phyloP scores from a whole-genome alignment of 2,888 invertebrate species.

The Timema cristinae region DNA sequence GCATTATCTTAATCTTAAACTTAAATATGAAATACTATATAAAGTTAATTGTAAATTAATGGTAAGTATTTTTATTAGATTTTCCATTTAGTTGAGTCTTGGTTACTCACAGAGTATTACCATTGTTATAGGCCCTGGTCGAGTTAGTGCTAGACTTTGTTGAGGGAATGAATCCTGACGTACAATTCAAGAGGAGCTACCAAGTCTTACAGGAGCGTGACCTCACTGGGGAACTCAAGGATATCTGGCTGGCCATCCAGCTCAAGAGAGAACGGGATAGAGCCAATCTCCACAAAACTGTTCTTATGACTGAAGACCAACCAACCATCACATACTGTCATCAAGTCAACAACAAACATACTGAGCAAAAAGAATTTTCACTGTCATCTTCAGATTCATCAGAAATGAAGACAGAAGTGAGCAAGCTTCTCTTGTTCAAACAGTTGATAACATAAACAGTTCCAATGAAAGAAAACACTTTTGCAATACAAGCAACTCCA shows the following conservation, averaged over 20 bases:
- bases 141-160: conserved; percentile 67
- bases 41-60: too few relatives aligned
- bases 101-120: not conserved
- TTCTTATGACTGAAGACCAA: too few relatives aligned
- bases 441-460: too few relatives aligned
- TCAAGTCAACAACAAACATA: not conserved
- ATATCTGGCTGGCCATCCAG: conserved; percentile 69
- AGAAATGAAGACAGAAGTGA: conserved; percentile 22
- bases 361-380: conserved; percentile 18
- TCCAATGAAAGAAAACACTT: too few relatives aligned
- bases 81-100: too few relatives aligned
- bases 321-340: too few relatives aligned
- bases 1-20: too few relatives aligned
- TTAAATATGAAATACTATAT: too few relatives aligned
- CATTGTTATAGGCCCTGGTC: conserved; percentile 49
- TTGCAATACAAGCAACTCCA: too few relatives aligned
- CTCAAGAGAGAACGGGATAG: conserved; percentile 52
- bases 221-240: conserved; percentile 67
- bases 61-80: too few relatives aligned
- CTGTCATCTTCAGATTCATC: conserved; percentile 24
- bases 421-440: too few relatives aligned
- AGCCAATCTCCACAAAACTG: conserved; percentile 1
- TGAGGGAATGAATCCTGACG: conserved; percentile 66
- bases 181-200: conserved; percentile 53
- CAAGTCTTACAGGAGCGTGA: conserved; percentile 63